Conservation (phyloP, 2,888 invertebrate species). For the Ptychoptera contaminata region DNA sequence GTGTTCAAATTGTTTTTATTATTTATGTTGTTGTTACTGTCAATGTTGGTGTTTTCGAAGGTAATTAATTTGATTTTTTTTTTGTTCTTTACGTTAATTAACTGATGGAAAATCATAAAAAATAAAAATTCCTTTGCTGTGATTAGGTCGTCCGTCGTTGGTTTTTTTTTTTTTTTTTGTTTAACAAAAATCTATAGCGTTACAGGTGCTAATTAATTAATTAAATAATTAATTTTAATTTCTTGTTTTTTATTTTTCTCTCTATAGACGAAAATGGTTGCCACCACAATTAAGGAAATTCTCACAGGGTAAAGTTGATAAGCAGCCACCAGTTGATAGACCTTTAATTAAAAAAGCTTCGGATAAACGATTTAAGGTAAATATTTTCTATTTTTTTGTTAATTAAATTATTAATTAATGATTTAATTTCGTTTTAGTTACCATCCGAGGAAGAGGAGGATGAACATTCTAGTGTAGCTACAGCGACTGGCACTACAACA, state of each 20-base stretch:
- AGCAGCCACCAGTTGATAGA: conserved; percentile 36
- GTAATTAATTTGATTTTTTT: too few relatives aligned
- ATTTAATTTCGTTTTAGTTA: conserved; percentile 7
- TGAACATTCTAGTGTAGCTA: conserved; percentile 17
- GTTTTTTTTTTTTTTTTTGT: too few relatives aligned
- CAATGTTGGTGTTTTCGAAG: too few relatives aligned
- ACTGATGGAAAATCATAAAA: too few relatives aligned
- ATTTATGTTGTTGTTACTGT: too few relatives aligned
- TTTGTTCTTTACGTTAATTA: too few relatives aligned
- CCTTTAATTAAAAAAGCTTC: conserved; percentile 64
- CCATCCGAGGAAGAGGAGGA: conserved; percentile 28
- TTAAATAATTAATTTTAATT: too few relatives aligned
- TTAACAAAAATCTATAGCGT: too few relatives aligned
- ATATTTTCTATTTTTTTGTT: conserved; percentile 13
- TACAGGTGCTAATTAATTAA: too few relatives aligned
- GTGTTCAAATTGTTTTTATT: too few relatives aligned
- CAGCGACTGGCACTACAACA: conserved; percentile 14
- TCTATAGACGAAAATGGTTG: conserved; percentile 72
- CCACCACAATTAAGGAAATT: conserved; percentile 75
- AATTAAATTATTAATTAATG: neutral
- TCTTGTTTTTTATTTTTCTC: conserved; percentile 11
- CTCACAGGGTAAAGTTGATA: conserved; percentile 77
- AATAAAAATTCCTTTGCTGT: too few relatives aligned
- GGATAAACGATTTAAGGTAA: conserved; percentile 71
- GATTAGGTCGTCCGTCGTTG: too few relatives aligned